Conservation (phyloP, 1,140 invertebrate species). For the Choristoneura fumiferana region DNA sequence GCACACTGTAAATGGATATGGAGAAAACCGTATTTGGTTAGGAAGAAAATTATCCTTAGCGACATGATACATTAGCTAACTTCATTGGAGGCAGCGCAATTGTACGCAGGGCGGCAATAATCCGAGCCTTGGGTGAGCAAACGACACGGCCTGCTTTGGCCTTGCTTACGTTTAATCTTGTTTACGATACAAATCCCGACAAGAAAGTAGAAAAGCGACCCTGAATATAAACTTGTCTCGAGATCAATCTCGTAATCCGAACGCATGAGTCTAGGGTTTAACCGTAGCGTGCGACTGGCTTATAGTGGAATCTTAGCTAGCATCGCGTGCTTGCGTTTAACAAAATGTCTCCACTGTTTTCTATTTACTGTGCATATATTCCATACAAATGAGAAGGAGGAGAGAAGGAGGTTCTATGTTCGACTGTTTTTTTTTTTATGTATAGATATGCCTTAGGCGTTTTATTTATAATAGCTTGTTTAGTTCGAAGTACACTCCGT, state of each 20-base stretch:
- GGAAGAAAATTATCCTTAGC: slow-evolving; percentile 28
- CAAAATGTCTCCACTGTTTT: not conserved
- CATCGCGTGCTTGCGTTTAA: not conserved
- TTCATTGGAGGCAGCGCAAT: slow-evolving; percentile 31
- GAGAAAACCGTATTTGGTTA: slow-evolving; percentile 20
- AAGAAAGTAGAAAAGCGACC: slow-evolving; percentile 41
- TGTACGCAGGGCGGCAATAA: slow-evolving; percentile 33
- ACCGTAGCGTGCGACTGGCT: slow-evolving; percentile 3
- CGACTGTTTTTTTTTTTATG: no score
- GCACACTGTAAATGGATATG: slow-evolving; percentile 19
- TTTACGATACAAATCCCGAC: slow-evolving; percentile 41
- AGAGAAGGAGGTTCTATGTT: no score
- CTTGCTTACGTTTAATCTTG: slow-evolving; percentile 37
- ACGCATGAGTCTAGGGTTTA: slow-evolving; percentile 18
- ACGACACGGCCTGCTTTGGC: slow-evolving; percentile 26
- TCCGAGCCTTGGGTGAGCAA: slow-evolving; percentile 27
- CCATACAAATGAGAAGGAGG: no score
- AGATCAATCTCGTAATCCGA: slow-evolving; percentile 24
- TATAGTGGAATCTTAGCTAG: not conserved
- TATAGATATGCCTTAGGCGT: no score
- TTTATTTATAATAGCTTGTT: no score
- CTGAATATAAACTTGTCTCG: slow-evolving; percentile 33
- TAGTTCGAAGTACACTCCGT: no score
- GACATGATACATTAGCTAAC: slow-evolving; percentile 33
- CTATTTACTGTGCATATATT: no score